These are phyloP conservation scores for Drosophila melanosoma DNA, from an alignment of 2,888 invertebrate genomes.

Conservation along the genomic window DNA sequence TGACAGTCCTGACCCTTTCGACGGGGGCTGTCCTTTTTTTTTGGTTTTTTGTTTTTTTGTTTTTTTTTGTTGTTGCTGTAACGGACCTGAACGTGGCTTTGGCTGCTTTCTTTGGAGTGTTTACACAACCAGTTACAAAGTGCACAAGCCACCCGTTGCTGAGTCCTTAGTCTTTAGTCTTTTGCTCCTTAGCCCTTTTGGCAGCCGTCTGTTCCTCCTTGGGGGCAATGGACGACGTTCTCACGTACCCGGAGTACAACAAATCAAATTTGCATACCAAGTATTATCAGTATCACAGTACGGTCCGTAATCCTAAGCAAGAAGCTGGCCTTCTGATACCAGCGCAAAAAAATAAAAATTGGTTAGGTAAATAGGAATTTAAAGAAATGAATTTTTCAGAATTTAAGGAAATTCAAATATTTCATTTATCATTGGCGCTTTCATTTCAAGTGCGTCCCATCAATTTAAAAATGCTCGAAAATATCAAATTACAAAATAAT, in stretches of 20 bases:
- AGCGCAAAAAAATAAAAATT: neutral
- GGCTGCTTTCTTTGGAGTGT: constrained; percentile 71
- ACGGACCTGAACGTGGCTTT: constrained; percentile 49
- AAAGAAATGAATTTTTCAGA: constrained; percentile 7
- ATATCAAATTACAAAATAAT: too few species aligned
- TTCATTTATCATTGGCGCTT: neutral
- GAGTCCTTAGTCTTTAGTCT: constrained; percentile 29
- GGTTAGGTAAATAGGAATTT: constrained; percentile 5
- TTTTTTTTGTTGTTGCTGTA: constrained; percentile 22
- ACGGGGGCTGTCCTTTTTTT: constrained; percentile 32
- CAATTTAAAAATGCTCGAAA: neutral
- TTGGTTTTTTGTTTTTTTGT: neutral
- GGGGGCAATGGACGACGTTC: constrained; percentile 49
- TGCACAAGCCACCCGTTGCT: constrained; percentile 68
- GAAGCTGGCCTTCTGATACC: constrained; percentile 14
- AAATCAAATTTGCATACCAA: constrained; percentile 84
- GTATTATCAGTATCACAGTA: constrained; percentile 79
- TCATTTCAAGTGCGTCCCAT: neutral
- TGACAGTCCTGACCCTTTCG: constrained; percentile 81
- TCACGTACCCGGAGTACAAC: constrained; percentile 71
- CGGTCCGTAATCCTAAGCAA: constrained; percentile 21
- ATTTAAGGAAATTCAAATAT: neutral
- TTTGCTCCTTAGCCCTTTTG: constrained; percentile 31
- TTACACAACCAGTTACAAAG: constrained; percentile 83
- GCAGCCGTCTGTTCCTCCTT: constrained; percentile 33